These are phyloP conservation scores for Sus cebifrons DNA, from an alignment of 2,797 vertebrate genomes.

Conservation along the genomic window DNA sequence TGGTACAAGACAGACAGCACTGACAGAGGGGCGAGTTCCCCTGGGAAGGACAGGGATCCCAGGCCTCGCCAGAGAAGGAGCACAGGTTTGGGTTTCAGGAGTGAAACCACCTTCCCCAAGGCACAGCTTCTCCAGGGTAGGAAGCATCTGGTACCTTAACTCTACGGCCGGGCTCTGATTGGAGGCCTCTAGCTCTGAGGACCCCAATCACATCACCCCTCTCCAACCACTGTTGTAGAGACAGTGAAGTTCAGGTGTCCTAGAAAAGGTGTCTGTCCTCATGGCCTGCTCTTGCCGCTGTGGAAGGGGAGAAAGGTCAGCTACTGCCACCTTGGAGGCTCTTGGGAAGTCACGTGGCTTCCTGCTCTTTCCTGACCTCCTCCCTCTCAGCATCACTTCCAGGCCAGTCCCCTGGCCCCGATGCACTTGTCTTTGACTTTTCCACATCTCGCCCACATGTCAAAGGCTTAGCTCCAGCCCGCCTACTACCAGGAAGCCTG, in stretches of 20 bases:
- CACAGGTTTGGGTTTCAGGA: constrained; percentile 14
- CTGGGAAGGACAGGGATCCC: background rate
- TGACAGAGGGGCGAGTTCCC: background rate
- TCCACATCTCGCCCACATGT: constrained; percentile 39
- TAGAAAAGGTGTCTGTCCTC: constrained; percentile 15
- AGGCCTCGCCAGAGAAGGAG: background rate
- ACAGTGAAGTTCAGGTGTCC: background rate
- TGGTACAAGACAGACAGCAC: background rate
- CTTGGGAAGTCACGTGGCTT: constrained; percentile 36
- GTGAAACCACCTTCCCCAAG: background rate
- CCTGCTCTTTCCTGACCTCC: background rate
- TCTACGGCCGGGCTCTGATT: background rate
- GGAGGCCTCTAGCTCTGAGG: background rate
- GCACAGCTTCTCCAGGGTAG: background rate
- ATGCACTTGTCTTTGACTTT: constrained; percentile 21
- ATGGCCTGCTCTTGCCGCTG: background rate
- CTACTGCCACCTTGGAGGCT: background rate
- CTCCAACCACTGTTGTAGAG: background rate
- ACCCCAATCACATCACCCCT: background rate
- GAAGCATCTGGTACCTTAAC: background rate
- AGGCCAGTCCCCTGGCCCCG: background rate
- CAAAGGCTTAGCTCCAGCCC: background rate
- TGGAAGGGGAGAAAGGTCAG: background rate
- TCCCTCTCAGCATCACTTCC: background rate
- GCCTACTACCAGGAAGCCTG: background rate